A percentile compares a stretch with the other conserved stretches of the same genome.
These are phyloP conservation scores for Alloscopus bannaensis DNA, from an alignment of 2,888 invertebrate species.

Conservation along the genomic window DNA sequence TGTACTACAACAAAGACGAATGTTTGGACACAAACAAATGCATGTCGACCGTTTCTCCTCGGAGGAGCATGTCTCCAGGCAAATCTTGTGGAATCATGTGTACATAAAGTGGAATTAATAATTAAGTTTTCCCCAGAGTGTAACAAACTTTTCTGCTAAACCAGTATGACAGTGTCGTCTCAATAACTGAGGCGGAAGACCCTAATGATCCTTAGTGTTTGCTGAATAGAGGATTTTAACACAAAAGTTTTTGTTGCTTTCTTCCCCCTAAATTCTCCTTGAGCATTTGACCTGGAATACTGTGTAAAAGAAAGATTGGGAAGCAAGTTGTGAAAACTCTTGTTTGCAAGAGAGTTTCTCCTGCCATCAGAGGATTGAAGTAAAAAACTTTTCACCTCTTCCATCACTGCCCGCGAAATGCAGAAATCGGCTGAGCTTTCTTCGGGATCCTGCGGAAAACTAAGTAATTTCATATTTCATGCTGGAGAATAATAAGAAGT, in stretches of 20 bases:
- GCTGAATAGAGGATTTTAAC: slow-evolving; percentile 19
- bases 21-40: slow-evolving; percentile 27
- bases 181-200: slow-evolving; percentile 32
- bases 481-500: not conserved
- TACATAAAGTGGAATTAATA: slow-evolving; percentile 42
- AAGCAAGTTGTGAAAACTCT: slow-evolving; percentile 8
- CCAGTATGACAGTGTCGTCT: slow-evolving; percentile 27
- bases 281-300: slow-evolving; percentile 17
- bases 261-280: not conserved
- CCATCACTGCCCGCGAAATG: not conserved
- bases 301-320: slow-evolving; percentile 15
- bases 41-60: slow-evolving; percentile 31
- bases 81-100: slow-evolving; percentile 31
- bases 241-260: slow-evolving; percentile 21
- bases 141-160: slow-evolving; percentile 39
- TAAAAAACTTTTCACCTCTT: not conserved
- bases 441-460: not conserved
- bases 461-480: slow-evolving; percentile 2
- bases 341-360: not conserved
- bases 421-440: not conserved
- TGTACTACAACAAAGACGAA: slow-evolving; percentile 19
- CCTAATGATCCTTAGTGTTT: slow-evolving; percentile 21
- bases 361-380: slow-evolving; percentile 2
- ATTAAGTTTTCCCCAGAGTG: slow-evolving; percentile 43
- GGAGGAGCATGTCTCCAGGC: slow-evolving; percentile 15